Evolutionary conservation across 2,113 vertebrate species (phyloP), one percentile per base, ranked within the genome.

Genomic region (Apaloderma vittatum): DNA sequence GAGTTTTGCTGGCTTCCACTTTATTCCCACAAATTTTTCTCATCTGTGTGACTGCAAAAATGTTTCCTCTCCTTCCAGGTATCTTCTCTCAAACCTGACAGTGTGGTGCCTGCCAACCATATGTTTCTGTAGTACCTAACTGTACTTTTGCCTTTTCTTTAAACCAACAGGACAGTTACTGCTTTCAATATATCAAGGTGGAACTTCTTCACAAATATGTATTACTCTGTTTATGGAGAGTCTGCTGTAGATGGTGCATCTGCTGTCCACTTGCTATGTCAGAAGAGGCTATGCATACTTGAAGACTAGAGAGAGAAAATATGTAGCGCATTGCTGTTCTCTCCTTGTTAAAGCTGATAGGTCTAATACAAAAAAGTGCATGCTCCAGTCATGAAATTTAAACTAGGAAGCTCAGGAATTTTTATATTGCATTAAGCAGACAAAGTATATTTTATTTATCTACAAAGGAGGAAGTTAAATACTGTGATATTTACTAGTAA

Each of bases 11-110:
- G 54, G 8, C n/a, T 90, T 88, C 66, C 11, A 15, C 74, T 87
- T 82, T 62, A 70, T 86, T 94, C n/a, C 49, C 7, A 14, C 77
- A 73, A 83, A 43, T 87, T 77, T 67, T 76, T 82, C 67, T 68
- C 6, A 58, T 72, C 59, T 91, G 15, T 82, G 66, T 70, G 71
- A 61, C 62, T 76, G 36, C 54, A 92, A 43, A 94, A 88, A 19
- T 58, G 40, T 81, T 76, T 68, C 51, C 23, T 86, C 30, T 82
- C 27, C 75, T 94, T 89, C 46, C 75, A 90, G 85, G 88, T 94
- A 79, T 83, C 63, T 85, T 55, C 12, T 22, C 36, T 92, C 26
- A 14, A 40, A 40, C 17, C 24, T 77, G 34, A 20, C 58, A 59
- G 24, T 12, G 36, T 66, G 51, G 17, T 76, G 59, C 40, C 36